phyloP scores from a whole-genome alignment of 2,888 invertebrate genomes.

The Lasioglossum morio region DNA sequence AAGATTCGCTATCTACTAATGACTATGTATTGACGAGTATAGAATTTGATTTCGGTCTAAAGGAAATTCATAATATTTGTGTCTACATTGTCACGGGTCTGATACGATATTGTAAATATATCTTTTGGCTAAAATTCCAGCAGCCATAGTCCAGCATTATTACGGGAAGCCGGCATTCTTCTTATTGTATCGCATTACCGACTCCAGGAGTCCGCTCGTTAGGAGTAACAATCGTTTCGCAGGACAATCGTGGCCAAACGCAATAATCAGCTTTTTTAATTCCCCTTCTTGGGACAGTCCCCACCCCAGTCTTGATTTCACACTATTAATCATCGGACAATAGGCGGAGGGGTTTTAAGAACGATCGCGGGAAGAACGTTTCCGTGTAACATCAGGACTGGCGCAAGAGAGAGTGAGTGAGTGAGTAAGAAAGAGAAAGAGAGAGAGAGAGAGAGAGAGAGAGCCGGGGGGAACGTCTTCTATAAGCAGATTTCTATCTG shows the following conservation, averaged over 20 bases:
- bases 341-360: constrained; percentile 29
- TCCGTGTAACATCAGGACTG: constrained; percentile 30
- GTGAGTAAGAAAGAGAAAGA: neutral
- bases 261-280: constrained; percentile 21
- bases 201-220: neutral
- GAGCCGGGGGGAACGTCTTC: constrained; percentile 19
- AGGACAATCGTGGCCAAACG: neutral
- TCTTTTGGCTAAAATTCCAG: neutral
- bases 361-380: constrained; percentile 36
- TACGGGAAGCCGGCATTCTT: neutral
- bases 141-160: neutral
- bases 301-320: neutral
- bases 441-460: neutral
- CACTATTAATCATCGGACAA: constrained; percentile 51
- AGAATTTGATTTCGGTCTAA: no score
- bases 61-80: no score
- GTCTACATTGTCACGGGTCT: no score
- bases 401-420: neutral
- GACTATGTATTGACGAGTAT: no score
- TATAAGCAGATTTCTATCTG: constrained; percentile 52
- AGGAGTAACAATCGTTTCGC: constrained; percentile 17
- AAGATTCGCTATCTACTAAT: no score
- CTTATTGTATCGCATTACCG: neutral
- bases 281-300: neutral
- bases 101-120: no score